Conservation (phyloP, 2,888 invertebrate species). For the Drosophila incognita region DNA sequence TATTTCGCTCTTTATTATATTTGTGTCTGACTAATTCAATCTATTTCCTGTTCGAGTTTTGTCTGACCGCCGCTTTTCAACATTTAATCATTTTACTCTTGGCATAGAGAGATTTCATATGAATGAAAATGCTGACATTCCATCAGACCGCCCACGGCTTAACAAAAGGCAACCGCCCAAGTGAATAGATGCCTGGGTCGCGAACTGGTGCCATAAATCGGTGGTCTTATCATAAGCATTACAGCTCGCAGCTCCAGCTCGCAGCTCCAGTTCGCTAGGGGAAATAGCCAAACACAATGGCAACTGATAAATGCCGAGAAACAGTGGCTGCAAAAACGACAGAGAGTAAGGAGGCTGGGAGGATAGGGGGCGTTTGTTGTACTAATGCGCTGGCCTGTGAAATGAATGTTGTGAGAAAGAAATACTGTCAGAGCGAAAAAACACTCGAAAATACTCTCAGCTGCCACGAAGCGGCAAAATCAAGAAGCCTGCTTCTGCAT, state of each 20-base stretch:
- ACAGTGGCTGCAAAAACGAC: conserved; percentile 6
- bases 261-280: conserved; percentile 32
- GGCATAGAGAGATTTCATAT: neutral
- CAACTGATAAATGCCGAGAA: conserved; percentile 58
- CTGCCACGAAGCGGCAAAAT: conserved; percentile 23
- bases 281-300: conserved; percentile 59
- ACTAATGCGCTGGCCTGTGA: conserved; percentile 60
- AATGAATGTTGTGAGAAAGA: conserved; percentile 59
- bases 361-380: conserved; percentile 7
- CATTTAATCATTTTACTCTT: neutral
- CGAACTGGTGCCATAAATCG: conserved; percentile 41
- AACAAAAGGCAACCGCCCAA: conserved; percentile 27
- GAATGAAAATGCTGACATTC: conserved; percentile 16
- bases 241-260: conserved; percentile 28
- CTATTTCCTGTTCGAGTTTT: neutral
- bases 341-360: neutral
- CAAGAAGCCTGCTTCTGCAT: conserved; percentile 34
- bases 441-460: conserved; percentile 20
- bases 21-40: neutral
- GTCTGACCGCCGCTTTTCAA: neutral
- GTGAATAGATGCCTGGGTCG: conserved; percentile 8
- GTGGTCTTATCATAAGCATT: conserved; percentile 50
- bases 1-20: neutral
- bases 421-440: conserved; percentile 7
- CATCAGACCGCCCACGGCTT: conserved; percentile 19